Evolutionary conservation across 2,113 vertebrate species (phyloP), one percentile per base, ranked within the genome.

Genomic region (Ranitomeya variabilis): DNA sequence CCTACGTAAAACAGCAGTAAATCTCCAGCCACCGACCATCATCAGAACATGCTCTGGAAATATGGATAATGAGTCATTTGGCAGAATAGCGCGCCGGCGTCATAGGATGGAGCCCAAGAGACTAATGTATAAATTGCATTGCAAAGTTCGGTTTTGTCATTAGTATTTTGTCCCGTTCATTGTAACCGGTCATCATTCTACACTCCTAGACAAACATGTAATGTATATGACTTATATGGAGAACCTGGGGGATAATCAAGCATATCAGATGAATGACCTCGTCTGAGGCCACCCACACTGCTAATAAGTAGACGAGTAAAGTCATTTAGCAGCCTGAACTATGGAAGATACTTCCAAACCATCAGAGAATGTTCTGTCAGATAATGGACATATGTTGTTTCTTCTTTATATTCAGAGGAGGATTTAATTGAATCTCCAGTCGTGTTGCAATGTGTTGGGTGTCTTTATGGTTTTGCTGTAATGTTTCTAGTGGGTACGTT

Each of bases 261-360:
- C 19, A 64, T 78, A 86, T 86, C 55, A 26, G 31, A 86, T 86
- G 62, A 66, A 64, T 59, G 64, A 87, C 19, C 9, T 80, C 37
- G 67, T 19, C 77, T 31, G 51, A 16, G 86, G 57, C 86, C 77
- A 87, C 86, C 62, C 77, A 81, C 64, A 13, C 15, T 37, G 21
- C 31, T 67, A 79, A 80, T 37, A 26, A 78, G 16, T 55, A 45
- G 45, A 55, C 62, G 67, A 57, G n/a, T 78, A 54, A 26, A 78
- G 45, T 59, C 16, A 87, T 87, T 80, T 80, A 21, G 23, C 45
- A 52, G 37, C 16, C 19, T 12, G 6, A 69, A 15, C 67, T 64
- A 55, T 19, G 18, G 45, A 80, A n/a, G 62, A 79, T 80, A 87
- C 37, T 62, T 60, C 31, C 86, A 80, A 80, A 80, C 62, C 76